Base-by-base conservation (phyloP, 2,888 invertebrate genomes). In the Malthinus flaveolus region DNA sequence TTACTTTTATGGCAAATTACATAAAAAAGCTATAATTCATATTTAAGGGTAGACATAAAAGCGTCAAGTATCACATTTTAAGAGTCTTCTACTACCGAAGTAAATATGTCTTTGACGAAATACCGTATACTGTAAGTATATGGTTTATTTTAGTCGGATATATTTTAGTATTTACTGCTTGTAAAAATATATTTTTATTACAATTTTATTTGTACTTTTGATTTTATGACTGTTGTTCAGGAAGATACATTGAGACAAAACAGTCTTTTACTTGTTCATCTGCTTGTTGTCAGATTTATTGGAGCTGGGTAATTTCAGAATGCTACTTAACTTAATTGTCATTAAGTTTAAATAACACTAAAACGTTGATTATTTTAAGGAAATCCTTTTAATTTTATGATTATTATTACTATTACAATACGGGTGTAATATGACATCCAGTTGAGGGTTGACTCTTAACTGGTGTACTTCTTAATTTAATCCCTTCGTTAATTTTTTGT, bases 11-110 rank as follows among this genome's bases (percentile, higher is more conserved):
- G 64, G 64, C 55, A 61, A 62, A 64, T 66, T 67, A 65, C 63
- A 64, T 66, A 66, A 68, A 63, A 68, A 66, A 62, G 62, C 59
- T 61, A 66, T 67, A 66, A 64, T 65, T 68, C 65, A 68, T 64
- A 50, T 59, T 63, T 65, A 68, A 61, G 63, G 64, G 58, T 44
- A 23, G 5, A 51, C 54, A 58, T 66, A 62, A 64, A 64, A 53
- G 49, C 57, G 63, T 67, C 62, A 61, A 45, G 49, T 54, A 54
- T 62, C 63, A 58, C 55, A 64, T 65, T 65, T 23, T 66, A 61
- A 58, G 64, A 62, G 45, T 49, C 44, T 44, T 42, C 34, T 51
- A 49, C 56, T 51, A 32, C 53, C 46, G 42, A 49, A 45, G 44
- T 45, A 10, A 23, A 48, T 42, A 11, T 23, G 46, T 15, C 39